Base-by-base conservation (phyloP, 2,888 invertebrate genomes). In the Acrobasis repandana region DNA sequence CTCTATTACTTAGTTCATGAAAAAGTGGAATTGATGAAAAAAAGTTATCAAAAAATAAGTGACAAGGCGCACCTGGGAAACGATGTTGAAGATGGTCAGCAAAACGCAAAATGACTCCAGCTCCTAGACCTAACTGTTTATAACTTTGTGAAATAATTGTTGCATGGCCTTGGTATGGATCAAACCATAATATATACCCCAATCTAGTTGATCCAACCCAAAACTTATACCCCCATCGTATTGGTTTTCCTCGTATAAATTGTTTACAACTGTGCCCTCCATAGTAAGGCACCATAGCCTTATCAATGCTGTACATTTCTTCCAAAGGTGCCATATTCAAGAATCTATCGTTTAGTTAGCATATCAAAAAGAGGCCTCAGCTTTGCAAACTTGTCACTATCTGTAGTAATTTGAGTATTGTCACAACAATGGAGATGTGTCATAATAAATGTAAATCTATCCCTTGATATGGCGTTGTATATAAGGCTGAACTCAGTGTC, bases 151-250 rank as follows among this genome's bases (percentile, higher is more conserved):
- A 15, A 1, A 51, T 49, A 18, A 1, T 50, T n/a, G 36, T 34
- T 15, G 60, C 48, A 16, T 57, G 20, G 1, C 60, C 54, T 38
- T 60, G 64, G 15, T 64, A 61, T n/a, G 64, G 57, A 9, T 64
- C 48, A 52, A 64, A 61, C 64, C 64, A 61, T 8, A 60, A 9
- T 0, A 61, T 38, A 16, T 61, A 63, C 1, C 61, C 64, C 33
- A 61, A 20, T 34, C 61, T 51, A 11, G 61, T 64, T 11, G 61
- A 56, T 11, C 63, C 61, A 38, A 64, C 61, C 63, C 63, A 64
- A 20, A 57, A 28, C 33, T 64, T 64, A 16, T 61, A 64, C 18
- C 56, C 61, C 56, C 57, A 61, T 4, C 57, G 50, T 9, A 61
- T 64, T 8, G 58, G 64, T n/a, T 64, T 62, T 0, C 56, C 60